A percentile compares a stretch with the other conserved stretches of the same genome.
phyloP scores from a whole-genome alignment of 2,888 invertebrate genomes.

The Pseudeuparius sepicola region DNA sequence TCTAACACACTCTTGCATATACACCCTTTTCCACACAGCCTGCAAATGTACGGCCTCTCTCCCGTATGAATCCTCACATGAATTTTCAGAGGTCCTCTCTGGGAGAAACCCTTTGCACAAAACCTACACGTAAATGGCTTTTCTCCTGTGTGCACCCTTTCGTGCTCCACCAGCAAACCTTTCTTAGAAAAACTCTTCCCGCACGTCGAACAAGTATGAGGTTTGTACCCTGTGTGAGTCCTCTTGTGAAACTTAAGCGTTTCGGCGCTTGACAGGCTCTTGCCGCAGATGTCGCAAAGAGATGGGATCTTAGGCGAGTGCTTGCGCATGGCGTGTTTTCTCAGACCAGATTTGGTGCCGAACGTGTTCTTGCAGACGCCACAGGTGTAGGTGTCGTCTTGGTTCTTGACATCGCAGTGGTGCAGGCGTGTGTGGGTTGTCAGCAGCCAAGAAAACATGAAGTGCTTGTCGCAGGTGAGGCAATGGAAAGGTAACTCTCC shows the following conservation, averaged over 20 bases:
- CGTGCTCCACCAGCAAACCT: conserved; percentile 29
- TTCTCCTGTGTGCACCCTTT: conserved; percentile 33
- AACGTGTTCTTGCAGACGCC: conserved; percentile 23
- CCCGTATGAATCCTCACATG: conserved; percentile 34
- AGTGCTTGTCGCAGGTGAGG: conserved; percentile 40
- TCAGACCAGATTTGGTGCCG: conserved; percentile 24
- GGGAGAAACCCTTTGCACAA: conserved; percentile 44
- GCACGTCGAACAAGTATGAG: conserved; percentile 30
- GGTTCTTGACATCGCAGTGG: conserved; percentile 15
- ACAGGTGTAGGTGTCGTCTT: conserved; percentile 19
- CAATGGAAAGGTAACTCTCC: conserved; percentile 33
- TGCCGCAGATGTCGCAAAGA: conserved; percentile 37
- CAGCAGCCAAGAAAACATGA: conserved; percentile 31
- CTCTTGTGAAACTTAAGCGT: conserved; percentile 31
- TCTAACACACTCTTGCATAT: conserved; percentile 26
- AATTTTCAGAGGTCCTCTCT: conserved; percentile 30
- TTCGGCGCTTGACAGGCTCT: conserved; percentile 30
- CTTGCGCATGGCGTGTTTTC: conserved; percentile 25
- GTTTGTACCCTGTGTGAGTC: conserved; percentile 30
- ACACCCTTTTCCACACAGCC: conserved; percentile 26
- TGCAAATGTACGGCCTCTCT: conserved; percentile 30
- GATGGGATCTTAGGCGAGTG: conserved; percentile 25
- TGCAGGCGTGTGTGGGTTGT: conserved; percentile 35
- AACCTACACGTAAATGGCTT: conserved; percentile 36
- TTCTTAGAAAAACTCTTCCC: conserved; percentile 44